A percentile compares a stretch with the other conserved stretches of the same genome.
phyloP scores from a whole-genome alignment of 2,888 invertebrate species.

The Eilema sororculum region DNA sequence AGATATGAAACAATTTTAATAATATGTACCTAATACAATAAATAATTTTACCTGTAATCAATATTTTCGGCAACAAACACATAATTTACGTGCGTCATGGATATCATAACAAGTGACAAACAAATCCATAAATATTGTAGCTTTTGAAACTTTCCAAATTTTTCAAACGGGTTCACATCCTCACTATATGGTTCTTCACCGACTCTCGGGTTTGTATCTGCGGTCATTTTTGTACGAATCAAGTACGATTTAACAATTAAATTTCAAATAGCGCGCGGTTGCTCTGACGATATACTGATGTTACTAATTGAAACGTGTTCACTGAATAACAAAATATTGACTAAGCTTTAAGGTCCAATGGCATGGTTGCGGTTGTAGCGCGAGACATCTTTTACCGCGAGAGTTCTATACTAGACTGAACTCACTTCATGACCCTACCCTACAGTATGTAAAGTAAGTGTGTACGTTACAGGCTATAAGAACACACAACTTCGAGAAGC shows the following conservation, averaged over 20 bases:
- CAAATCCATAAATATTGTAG: slow-evolving; percentile 71
- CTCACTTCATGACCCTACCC: slow-evolving; percentile 1
- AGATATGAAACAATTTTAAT: background rate
- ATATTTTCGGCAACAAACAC: slow-evolving; percentile 75
- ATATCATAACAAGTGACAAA: slow-evolving; percentile 67
- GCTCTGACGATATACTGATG: slow-evolving; percentile 26
- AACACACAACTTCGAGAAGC: slow-evolving; percentile 3
- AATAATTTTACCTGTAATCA: slow-evolving; percentile 65
- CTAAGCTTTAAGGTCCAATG: slow-evolving; percentile 19
- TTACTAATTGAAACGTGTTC: slow-evolving; percentile 30
- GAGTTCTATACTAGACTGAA: slow-evolving; percentile 16
- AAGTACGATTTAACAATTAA: slow-evolving; percentile 3
- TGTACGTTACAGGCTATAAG: background rate
- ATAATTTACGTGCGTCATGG: slow-evolving; percentile 78
- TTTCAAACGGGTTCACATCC: slow-evolving; percentile 52
- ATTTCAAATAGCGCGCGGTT: slow-evolving; percentile 12
- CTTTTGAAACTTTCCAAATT: slow-evolving; percentile 70
- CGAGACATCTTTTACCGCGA: slow-evolving; percentile 13
- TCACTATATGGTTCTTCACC: slow-evolving; percentile 37
- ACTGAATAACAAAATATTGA: slow-evolving; percentile 12
- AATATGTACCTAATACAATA: background rate
- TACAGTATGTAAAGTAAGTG: slow-evolving; percentile 3
- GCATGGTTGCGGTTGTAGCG: slow-evolving; percentile 21
- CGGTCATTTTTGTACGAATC: slow-evolving; percentile 39
- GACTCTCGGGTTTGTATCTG: slow-evolving; percentile 9